phyloP scores from a whole-genome alignment of 1,140 invertebrate genomes.

The Nasonia vitripennis region DNA sequence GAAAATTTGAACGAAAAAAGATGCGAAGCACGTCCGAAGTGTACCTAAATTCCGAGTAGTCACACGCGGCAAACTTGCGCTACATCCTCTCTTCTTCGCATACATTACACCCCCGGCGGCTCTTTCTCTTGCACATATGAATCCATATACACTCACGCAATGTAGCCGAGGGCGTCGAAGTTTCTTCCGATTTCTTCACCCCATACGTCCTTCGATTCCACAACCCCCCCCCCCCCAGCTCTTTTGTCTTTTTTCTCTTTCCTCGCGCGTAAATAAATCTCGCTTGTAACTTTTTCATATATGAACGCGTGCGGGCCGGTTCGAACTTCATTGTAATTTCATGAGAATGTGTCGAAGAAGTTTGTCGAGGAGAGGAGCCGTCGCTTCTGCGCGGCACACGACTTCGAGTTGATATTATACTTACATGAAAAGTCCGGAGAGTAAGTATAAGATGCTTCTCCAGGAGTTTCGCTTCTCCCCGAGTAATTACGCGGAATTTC shows the following conservation, averaged over 20 bases:
- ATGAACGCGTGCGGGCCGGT: neutral
- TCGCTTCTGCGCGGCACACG: neutral
- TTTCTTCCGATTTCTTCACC: neutral
- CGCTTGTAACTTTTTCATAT: constrained; percentile 31
- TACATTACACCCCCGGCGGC: neutral
- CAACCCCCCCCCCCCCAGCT: constrained; percentile 12
- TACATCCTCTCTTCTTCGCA: neutral
- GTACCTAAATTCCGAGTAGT: no score
- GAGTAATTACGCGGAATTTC: neutral
- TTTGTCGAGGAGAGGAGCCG: neutral
- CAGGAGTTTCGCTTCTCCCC: neutral
- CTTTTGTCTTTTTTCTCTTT: neutral
- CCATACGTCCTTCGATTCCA: constrained; percentile 37
- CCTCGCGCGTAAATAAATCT: constrained; percentile 20
- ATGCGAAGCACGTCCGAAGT: no score
- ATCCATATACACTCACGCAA: neutral
- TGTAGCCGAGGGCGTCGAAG: neutral
- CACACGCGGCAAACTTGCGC: no score
- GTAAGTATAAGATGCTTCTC: neutral
- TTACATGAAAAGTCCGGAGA: neutral
- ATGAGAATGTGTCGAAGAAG: constrained; percentile 17
- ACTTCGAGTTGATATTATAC: neutral
- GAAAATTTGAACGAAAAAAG: no score
- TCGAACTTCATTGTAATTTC: constrained; percentile 27
- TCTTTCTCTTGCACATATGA: neutral